These are phyloP conservation scores for Drosophila ficusphila DNA, from an alignment of 1,140 invertebrate species.

Conservation along the genomic window DNA sequence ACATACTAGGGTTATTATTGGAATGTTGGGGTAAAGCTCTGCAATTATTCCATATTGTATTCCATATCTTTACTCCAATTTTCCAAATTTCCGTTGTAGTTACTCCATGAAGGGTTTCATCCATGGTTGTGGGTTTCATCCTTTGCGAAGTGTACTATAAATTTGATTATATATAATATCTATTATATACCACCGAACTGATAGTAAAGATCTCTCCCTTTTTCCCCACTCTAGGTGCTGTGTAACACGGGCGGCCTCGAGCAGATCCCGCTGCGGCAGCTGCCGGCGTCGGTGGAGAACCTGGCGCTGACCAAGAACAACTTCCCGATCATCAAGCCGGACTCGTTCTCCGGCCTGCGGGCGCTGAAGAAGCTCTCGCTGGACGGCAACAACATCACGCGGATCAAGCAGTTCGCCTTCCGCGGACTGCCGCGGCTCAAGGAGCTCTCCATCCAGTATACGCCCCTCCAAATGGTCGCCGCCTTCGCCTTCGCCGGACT, in stretches of 20 bases:
- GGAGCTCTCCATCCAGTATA: slow-evolving; percentile 92
- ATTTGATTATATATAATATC: too few species aligned
- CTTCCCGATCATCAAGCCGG: slow-evolving; percentile 90
- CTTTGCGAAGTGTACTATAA: too few species aligned
- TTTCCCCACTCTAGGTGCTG: slow-evolving; percentile 89
- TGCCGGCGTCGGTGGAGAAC: slow-evolving; percentile 91
- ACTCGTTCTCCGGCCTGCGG: slow-evolving; percentile 90
- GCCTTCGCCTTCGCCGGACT: slow-evolving; percentile 92
- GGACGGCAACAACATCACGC: slow-evolving; percentile 92
- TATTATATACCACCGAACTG: too few species aligned
- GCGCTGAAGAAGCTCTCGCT: slow-evolving; percentile 89
- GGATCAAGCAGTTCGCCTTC: slow-evolving; percentile 92
- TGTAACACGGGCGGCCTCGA: slow-evolving; percentile 92
- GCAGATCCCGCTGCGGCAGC: slow-evolving; percentile 89
- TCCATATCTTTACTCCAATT: too few species aligned
- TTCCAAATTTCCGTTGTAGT: too few species aligned
- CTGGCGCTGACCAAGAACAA: slow-evolving; percentile 92
- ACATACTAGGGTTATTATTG: too few species aligned
- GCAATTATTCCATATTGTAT: too few species aligned
- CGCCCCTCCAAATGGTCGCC: slow-evolving; percentile 89
- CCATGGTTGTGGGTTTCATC: too few species aligned
- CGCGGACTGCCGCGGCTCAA: slow-evolving; percentile 89
- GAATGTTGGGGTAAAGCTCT: too few species aligned
- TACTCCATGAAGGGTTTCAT: too few species aligned
- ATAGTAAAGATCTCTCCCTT: neutral